A percentile compares a stretch with the other conserved stretches of the same genome.
phyloP scores from a whole-genome alignment of 2,797 vertebrate genomes.

The Linurgus olivaceus region DNA sequence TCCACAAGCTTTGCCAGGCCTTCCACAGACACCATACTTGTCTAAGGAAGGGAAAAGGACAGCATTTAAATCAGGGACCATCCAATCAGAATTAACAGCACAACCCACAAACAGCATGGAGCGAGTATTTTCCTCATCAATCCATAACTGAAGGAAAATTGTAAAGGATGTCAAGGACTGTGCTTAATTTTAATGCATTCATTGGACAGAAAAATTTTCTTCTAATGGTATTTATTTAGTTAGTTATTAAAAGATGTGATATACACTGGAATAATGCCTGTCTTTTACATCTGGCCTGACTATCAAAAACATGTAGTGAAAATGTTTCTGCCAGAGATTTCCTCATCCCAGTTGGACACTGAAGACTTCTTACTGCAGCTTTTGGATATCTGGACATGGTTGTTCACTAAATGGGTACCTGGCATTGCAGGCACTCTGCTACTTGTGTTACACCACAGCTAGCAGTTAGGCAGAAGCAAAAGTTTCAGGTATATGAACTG shows the following conservation, averaged over 20 bases:
- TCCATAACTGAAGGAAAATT: not conserved
- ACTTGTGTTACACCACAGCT: not conserved
- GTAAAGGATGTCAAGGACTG: not conserved
- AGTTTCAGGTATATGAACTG: not conserved
- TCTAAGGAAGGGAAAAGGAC: conserved; percentile 75
- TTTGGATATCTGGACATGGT: not conserved
- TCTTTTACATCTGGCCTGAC: not conserved
- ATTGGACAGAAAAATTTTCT: not conserved
- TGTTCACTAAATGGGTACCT: not conserved
- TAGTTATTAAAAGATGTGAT: not conserved
- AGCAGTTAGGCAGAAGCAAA: not conserved
- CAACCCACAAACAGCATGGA: not conserved
- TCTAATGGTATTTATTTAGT: not conserved
- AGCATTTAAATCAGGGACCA: not conserved
- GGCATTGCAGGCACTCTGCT: not conserved
- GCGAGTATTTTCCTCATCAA: not conserved
- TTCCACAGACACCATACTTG: conserved; percentile 97
- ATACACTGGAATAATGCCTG: not conserved
- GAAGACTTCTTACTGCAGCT: not conserved
- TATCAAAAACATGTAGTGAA: not conserved
- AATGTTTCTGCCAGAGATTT: not conserved
- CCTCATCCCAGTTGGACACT: not conserved
- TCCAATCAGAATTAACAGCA: not conserved
- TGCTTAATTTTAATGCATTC: not conserved
- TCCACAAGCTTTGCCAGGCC: conserved; percentile 95